phyloP scores from a whole-genome alignment of 2,797 vertebrate species.

The Acanthopagrus latus region DNA sequence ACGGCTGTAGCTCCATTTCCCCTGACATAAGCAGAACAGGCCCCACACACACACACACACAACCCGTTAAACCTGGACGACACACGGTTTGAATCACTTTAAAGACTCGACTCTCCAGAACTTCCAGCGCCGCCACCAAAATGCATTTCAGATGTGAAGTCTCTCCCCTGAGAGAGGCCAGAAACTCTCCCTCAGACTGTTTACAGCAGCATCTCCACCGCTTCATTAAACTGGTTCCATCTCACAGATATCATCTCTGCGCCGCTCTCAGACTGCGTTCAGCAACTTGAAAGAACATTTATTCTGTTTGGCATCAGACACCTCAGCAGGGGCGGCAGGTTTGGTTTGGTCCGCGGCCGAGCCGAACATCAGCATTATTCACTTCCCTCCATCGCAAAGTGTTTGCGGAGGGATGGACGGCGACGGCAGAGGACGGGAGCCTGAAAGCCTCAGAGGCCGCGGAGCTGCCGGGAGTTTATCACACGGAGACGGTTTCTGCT shows the following conservation, averaged over 20 bases:
- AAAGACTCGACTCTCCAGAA: slow-evolving; percentile 15
- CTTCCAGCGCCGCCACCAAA: slow-evolving; percentile 31
- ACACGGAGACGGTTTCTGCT: slow-evolving; percentile 41
- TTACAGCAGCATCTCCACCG: slow-evolving; percentile 21
- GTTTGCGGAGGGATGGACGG: slow-evolving; percentile 6
- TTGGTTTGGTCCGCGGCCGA: slow-evolving; percentile 74
- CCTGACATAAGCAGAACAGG: not conserved
- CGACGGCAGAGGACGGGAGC: not conserved
- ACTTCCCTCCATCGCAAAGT: slow-evolving; percentile 25
- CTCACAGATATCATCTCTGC: slow-evolving; percentile 58
- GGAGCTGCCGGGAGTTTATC: slow-evolving; percentile 50
- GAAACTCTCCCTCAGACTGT: too few relatives aligned
- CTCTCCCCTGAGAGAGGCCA: not conserved
- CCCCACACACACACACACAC: slow-evolving; percentile 13
- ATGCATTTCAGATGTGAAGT: slow-evolving; percentile 56
- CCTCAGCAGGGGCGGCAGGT: slow-evolving; percentile 69
- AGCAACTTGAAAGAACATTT: slow-evolving; percentile 74
- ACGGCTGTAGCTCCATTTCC: not conserved
- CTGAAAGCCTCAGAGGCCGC: too few relatives aligned
- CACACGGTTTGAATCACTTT: slow-evolving; percentile 27
- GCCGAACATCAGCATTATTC: slow-evolving; percentile 74
- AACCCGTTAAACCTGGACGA: slow-evolving; percentile 26
- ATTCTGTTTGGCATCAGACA: slow-evolving; percentile 69
- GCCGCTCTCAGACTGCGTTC: slow-evolving; percentile 62
- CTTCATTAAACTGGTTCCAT: slow-evolving; percentile 62